phyloP scores from a whole-genome alignment of 2,888 invertebrate genomes.

The Aelia acuminata region DNA sequence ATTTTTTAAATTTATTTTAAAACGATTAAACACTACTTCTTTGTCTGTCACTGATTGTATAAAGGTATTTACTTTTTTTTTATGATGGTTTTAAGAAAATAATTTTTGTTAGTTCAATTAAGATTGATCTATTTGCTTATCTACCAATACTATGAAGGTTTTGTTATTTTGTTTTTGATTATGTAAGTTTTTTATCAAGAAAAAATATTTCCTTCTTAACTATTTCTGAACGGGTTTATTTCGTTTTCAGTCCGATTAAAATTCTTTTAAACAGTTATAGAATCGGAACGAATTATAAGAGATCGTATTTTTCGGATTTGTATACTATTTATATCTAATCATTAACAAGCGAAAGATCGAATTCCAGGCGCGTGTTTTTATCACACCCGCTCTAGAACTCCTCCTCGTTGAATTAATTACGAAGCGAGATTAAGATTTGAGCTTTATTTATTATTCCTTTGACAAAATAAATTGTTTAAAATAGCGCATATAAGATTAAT shows the following conservation, averaged over 20 bases:
- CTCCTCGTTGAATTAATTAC: neutral
- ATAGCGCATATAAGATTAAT: slow-evolving; percentile 20
- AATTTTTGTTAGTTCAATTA: too few relatives aligned
- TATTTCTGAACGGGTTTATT: too few relatives aligned
- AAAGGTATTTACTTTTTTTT: too few relatives aligned
- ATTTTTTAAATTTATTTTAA: too few relatives aligned
- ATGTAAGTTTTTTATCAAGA: too few relatives aligned
- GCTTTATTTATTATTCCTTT: neutral
- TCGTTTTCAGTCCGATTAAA: neutral
- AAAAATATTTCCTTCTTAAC: too few relatives aligned
- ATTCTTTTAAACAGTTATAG: neutral
- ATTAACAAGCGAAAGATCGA: neutral
- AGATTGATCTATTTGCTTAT: too few relatives aligned
- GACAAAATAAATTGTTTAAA: slow-evolving; percentile 11
- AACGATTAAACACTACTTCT: too few relatives aligned
- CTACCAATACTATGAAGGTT: too few relatives aligned
- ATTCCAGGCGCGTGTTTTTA: neutral
- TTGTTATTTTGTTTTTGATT: too few relatives aligned
- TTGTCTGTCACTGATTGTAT: too few relatives aligned
- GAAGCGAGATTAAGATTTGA: neutral
- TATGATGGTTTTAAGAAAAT: too few relatives aligned
- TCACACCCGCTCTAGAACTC: neutral
- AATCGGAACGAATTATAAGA: neutral
- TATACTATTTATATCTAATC: neutral
- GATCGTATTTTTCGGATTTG: neutral